These are phyloP conservation scores for Oryzaephilus surinamensis DNA, from an alignment of 1,140 invertebrate genomes.

Conservation along the genomic window DNA sequence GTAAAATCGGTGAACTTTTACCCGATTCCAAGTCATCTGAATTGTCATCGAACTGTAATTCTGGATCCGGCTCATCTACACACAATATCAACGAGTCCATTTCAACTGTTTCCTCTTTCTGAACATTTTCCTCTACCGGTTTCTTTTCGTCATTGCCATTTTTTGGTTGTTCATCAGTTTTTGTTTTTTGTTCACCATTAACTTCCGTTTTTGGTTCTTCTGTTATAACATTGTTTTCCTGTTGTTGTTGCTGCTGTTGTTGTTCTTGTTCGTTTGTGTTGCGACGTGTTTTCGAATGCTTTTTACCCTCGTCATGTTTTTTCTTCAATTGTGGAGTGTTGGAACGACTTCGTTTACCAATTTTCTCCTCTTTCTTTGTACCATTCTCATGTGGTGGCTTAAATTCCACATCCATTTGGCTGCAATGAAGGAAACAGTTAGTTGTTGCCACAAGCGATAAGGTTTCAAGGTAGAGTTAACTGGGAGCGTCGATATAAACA, in stretches of 20 bases:
- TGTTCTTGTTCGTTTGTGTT: neutral
- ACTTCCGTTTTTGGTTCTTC: neutral
- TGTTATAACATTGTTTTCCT: neutral
- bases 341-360: constrained; percentile 13
- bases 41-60: constrained; percentile 32
- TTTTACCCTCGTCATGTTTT: constrained; percentile 7
- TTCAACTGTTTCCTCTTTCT: constrained; percentile 10
- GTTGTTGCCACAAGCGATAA: too few species aligned
- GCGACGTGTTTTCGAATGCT: too few species aligned
- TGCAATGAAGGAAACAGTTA: too few species aligned
- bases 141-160: constrained; percentile 6
- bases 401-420: too few species aligned
- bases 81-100: constrained; percentile 28
- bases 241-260: neutral
- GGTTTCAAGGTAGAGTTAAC: too few species aligned
- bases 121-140: constrained; percentile 1
- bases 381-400: too few species aligned
- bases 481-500: too few species aligned
- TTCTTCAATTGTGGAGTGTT: constrained; percentile 13
- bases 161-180: constrained; percentile 1
- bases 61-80: constrained; percentile 29
- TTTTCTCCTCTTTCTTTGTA: too few species aligned
- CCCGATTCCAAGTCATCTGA: constrained; percentile 28
- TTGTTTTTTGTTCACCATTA: constrained; percentile 5
- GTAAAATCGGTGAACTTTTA: constrained; percentile 26